Percentiles rank a stretch among this genome's conserved stretches.
Conservation (phyloP, 2,113 vertebrate species). For the Stictonetta naevosa region DNA sequence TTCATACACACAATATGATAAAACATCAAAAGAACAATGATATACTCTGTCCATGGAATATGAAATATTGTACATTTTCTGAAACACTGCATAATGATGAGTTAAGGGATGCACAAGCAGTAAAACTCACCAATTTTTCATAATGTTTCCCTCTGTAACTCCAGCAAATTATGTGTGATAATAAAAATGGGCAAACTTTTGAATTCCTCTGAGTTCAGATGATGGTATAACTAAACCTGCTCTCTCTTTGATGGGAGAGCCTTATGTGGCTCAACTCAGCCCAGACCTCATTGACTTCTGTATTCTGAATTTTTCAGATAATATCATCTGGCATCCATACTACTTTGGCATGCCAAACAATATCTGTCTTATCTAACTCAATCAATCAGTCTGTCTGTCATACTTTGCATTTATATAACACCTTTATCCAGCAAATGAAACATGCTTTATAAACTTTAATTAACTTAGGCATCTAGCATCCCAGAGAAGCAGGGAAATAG, state of each 20-base stretch:
- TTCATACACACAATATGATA: conserved; percentile 23
- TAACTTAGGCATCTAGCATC: conserved; percentile 3
- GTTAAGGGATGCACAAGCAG: conserved; percentile 1
- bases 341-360: not conserved
- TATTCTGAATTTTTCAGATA: conserved; percentile 29
- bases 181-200: conserved; percentile 32
- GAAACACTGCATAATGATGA: not conserved
- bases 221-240: not conserved
- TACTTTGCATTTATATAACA: not conserved
- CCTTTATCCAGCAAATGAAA: conserved; percentile 35
- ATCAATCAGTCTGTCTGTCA: conserved; percentile 38
- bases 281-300: not conserved
- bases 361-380: conserved; percentile 14
- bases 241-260: not conserved
- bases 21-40: conserved; percentile 60
- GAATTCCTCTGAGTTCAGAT: conserved; percentile 23
- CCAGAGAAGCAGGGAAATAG: not conserved
- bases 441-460: conserved; percentile 31
- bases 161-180: conserved; percentile 7
- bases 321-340: not conserved
- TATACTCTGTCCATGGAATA: conserved; percentile 21
- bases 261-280: not conserved
- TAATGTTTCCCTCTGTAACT: not conserved
- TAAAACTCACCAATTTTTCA: conserved; percentile 42
- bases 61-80: conserved; percentile 37